Conservation (phyloP, 1,140 invertebrate species). For the Streblospio benedicti region DNA sequence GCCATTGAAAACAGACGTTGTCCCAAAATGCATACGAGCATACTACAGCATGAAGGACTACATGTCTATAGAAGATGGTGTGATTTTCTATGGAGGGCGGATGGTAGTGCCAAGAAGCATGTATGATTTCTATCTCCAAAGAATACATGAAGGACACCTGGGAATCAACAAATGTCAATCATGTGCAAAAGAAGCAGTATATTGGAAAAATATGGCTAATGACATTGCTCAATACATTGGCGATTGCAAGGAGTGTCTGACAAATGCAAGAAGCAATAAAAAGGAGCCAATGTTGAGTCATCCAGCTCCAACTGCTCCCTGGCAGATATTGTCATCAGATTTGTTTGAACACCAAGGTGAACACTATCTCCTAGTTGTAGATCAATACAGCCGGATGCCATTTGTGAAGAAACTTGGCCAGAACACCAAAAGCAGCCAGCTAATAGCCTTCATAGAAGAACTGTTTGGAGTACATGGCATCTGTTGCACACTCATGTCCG, state of each 20-base stretch:
- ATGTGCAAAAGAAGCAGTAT: constrained; percentile 39
- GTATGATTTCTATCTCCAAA: constrained; percentile 33
- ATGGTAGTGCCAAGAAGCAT: constrained; percentile 32
- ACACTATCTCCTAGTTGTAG: no score
- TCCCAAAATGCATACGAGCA: constrained; percentile 34
- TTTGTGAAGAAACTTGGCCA: no score
- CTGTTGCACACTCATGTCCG: not conserved
- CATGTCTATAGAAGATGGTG: constrained; percentile 34
- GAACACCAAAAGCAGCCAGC: no score
- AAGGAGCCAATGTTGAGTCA: constrained; percentile 2
- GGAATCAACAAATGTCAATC: constrained; percentile 43
- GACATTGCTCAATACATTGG: constrained; percentile 44
- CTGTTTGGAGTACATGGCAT: no score
- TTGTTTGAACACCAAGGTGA: no score
- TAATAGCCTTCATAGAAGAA: no score
- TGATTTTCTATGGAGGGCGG: constrained; percentile 39
- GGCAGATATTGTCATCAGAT: not conserved
- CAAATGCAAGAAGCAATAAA: constrained; percentile 15
- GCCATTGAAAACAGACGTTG: constrained; percentile 31
- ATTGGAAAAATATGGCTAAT: constrained; percentile 43
- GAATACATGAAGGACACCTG: constrained; percentile 45
- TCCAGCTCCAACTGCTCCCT: constrained; percentile 1
- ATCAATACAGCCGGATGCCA: no score
- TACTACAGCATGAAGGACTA: constrained; percentile 22
- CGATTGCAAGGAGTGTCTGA: constrained; percentile 40